Percentiles rank a stretch among this genome's conserved stretches.
These are phyloP conservation scores for Gallirallus australis DNA, from an alignment of 2,797 vertebrate genomes.

Conservation along the genomic window DNA sequence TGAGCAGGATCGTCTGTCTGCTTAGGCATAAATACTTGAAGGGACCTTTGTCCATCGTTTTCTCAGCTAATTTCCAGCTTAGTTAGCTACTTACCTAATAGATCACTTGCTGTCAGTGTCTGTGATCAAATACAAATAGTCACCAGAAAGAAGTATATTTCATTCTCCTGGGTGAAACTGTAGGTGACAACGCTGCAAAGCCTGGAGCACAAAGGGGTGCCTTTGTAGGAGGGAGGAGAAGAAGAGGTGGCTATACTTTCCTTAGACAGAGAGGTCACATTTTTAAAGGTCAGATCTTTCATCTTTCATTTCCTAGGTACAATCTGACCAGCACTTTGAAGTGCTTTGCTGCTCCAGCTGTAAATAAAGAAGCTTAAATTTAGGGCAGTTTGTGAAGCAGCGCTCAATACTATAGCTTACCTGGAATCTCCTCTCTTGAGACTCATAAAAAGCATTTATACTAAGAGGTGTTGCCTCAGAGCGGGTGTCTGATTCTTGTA, in stretches of 20 bases:
- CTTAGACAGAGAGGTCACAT: neutral
- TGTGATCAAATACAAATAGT: neutral
- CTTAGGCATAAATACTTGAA: neutral
- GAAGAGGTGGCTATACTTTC: neutral
- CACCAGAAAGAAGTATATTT: neutral
- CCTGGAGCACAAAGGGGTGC: accelerated
- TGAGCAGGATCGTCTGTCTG: neutral
- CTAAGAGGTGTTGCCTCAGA: neutral
- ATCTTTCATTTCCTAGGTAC: neutral
- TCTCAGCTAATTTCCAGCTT: neutral
- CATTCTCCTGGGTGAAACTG: neutral
- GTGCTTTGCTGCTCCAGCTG: neutral
- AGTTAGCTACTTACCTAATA: neutral
- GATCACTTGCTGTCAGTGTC: neutral
- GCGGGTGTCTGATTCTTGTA: neutral
- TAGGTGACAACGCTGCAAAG: neutral
- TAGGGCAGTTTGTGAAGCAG: slow-evolving; percentile 9
- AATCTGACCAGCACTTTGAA: neutral
- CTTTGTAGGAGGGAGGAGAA: neutral
- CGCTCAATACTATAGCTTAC: neutral
- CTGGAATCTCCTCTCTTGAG: neutral
- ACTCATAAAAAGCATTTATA: neutral
- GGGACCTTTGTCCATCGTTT: neutral
- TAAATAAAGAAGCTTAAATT: slow-evolving; percentile 5
- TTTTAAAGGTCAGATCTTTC: slow-evolving; percentile 10